Conservation (phyloP, 2,113 vertebrate species). For the Rallus limicola region DNA sequence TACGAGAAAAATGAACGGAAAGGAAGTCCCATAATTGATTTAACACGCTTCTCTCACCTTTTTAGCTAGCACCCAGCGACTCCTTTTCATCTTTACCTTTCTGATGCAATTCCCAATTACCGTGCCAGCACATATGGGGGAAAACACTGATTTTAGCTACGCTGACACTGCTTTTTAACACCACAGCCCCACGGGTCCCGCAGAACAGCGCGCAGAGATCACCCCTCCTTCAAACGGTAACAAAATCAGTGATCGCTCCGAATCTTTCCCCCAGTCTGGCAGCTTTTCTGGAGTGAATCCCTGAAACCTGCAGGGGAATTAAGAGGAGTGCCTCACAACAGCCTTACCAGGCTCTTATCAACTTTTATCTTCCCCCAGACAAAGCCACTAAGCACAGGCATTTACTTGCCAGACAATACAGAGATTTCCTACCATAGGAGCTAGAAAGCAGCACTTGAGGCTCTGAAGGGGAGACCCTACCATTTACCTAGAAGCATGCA, state of each 20-base stretch:
- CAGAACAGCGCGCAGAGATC: background rate
- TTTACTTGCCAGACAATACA: background rate
- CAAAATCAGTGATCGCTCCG: background rate
- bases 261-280: background rate
- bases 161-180: rapidly evolving
- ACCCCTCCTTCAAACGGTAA: background rate
- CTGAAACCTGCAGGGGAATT: background rate
- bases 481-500: background rate
- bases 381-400: constrained; percentile 3
- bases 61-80: background rate
- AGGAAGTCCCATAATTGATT: background rate
- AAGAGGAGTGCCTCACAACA: background rate
- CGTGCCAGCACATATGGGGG: background rate
- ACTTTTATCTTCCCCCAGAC: background rate
- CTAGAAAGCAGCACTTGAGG: background rate
- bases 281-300: background rate
- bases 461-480: background rate
- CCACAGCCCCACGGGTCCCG: rapidly evolving
- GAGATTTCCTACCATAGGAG: background rate
- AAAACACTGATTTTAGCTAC: background rate
- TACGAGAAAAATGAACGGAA: background rate
- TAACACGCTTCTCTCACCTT: background rate
- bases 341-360: background rate
- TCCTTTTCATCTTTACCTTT: background rate
- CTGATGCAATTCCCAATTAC: background rate